Base-by-base conservation (phyloP, 2,888 invertebrate species). In the Rutpela maculata region DNA sequence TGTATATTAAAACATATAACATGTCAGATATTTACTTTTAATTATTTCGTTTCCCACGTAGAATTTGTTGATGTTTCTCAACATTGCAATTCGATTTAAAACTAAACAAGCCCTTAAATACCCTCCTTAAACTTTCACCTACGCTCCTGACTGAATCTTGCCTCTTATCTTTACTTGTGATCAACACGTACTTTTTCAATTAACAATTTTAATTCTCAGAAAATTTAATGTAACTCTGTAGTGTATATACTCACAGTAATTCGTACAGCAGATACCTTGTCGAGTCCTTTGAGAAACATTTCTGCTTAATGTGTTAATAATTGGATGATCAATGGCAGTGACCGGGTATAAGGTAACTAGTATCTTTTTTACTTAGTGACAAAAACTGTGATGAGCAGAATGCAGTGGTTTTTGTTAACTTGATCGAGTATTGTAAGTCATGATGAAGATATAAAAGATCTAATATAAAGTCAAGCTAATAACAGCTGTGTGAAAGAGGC, bases 151-250 rank as follows among this genome's bases (percentile, higher is more conserved):
- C 50, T n/a, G 15, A 50, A 15, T 50, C 50, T 50, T 43, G 43
- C 19, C 19, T 43, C 18, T 65, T 65, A 65, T 65, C 65, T 65
- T 11, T 22, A 10, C 38, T 12, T 15, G 2, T 43, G 22, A 65
- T 65, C 65, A 19, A 11, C 65, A 65, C 43, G 65, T 65, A 65
- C 19, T 65, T 65, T 65, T 65, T 65, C 65, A 65, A 65, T 65
- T 65, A 65, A 43, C 65, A 65, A 43, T 43, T 65, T 65, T 65
- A 19, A 65, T 65, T 65, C 38, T 18, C 43, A 65, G 43, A 38
- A 65, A 31, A 35, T 22, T 38, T 65, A 10, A 43, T 65, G 18
- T 43, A 43, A 18, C 38, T 18, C 43, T 43, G 65, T 65, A 38
- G 15, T 15, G 19, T 19, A 11, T 63, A 18, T 65, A 43, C 22